Evolutionary conservation across 1,140 invertebrate genomes (phyloP).

Genomic region (Chymomyza costata): DNA sequence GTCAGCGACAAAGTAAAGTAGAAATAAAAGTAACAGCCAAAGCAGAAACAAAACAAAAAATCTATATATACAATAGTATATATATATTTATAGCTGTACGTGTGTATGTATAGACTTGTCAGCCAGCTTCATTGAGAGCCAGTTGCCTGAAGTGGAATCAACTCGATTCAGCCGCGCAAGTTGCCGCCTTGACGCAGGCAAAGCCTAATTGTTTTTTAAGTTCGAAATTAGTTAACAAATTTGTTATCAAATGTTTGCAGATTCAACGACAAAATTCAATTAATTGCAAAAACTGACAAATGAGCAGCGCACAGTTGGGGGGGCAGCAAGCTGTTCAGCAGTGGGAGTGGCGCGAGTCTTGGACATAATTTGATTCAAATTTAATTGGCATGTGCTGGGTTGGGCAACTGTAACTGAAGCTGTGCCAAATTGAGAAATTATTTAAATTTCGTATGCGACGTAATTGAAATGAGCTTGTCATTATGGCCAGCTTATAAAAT

Average conservation of each 20-base stretch:
- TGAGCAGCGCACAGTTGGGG: slow-evolving; percentile 24
- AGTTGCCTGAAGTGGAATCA: no score
- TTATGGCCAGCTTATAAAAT: no score
- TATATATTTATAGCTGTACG: no score
- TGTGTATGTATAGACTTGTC: no score
- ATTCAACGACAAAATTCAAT: slow-evolving; percentile 73
- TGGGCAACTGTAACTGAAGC: slow-evolving; percentile 31
- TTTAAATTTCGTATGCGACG: slow-evolving; percentile 43
- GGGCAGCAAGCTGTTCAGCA: no score
- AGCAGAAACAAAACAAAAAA: slow-evolving; percentile 46
- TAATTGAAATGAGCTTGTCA: no score
- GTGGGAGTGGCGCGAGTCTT: slow-evolving; percentile 2
- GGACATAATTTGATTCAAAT: slow-evolving; percentile 66
- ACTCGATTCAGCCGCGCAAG: slow-evolving; percentile 44
- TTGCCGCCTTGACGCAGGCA: slow-evolving; percentile 31
- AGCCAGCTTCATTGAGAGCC: no score
- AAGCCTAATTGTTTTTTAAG: slow-evolving; percentile 72
- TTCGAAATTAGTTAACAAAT: slow-evolving; percentile 74
- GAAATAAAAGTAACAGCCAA: slow-evolving; percentile 37
- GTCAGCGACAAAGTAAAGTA: no score
- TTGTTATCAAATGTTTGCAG: slow-evolving; percentile 74
- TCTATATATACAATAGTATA: no score
- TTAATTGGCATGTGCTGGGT: slow-evolving; percentile 59
- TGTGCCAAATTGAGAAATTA: slow-evolving; percentile 57
- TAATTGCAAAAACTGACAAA: slow-evolving; percentile 70